Percentiles rank a stretch among this genome's conserved stretches.
Conservation (phyloP, 2,888 invertebrate genomes). For the Pyrochroa serraticornis region DNA sequence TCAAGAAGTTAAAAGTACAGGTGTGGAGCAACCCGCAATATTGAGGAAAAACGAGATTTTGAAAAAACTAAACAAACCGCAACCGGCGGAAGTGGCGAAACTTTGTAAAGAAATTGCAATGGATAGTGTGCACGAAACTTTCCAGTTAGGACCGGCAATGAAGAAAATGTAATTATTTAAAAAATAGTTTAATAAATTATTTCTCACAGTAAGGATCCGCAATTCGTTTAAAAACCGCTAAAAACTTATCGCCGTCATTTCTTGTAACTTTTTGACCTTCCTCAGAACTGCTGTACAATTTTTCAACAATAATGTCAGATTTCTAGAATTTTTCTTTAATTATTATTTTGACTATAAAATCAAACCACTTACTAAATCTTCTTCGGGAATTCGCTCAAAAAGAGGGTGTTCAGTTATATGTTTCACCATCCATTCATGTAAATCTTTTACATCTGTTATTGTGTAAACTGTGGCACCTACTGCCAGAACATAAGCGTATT, state of each 20-base stretch:
- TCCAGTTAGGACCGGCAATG: constrained; percentile 33
- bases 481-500: constrained; percentile 93
- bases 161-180: constrained; percentile 13
- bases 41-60: constrained; percentile 36
- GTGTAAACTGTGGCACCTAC: constrained; percentile 91
- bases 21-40: constrained; percentile 24
- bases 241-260: constrained; percentile 91
- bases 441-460: constrained; percentile 95
- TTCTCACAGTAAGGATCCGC: constrained; percentile 55
- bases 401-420: constrained; percentile 92
- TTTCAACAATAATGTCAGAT: constrained; percentile 83
- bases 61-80: constrained; percentile 40
- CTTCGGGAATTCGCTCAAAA: constrained; percentile 75
- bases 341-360: constrained; percentile 5
- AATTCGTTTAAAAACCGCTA: constrained; percentile 85
- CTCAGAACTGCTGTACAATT: constrained; percentile 91
- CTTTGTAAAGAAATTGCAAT: constrained; percentile 43
- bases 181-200: constrained; percentile 18
- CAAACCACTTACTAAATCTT: constrained; percentile 73
- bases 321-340: constrained; percentile 61
- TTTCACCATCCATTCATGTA: constrained; percentile 95
- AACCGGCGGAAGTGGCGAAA: constrained; percentile 37
- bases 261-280: constrained; percentile 98
- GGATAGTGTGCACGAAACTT: constrained; percentile 43
- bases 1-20: constrained; percentile 19